Base-by-base conservation (phyloP, 2,888 invertebrate species). In the Acrobeloides nanus region DNA sequence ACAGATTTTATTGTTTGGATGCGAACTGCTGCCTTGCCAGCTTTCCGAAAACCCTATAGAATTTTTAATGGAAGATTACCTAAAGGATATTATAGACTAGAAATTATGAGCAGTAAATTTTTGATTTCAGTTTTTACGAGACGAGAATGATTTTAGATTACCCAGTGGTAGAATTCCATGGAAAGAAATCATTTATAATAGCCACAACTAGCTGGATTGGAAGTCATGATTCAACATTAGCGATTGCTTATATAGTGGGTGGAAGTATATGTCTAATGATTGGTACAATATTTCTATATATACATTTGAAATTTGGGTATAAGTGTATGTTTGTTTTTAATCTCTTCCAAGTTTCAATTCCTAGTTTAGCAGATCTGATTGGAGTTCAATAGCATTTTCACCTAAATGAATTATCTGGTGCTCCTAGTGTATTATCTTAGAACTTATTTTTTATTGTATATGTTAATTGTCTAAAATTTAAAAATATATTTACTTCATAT, bases 1-100 rank as follows among this genome's bases (percentile, higher is more conserved):
- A 95, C 95, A 76, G 95, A 95, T 76, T 81, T 99, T 25, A 97
- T 97, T 69, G 93, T 97, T 4, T 97, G 97, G 97, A 99, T 97
- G 97, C 82, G 97, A 54, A 93, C 93, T 0, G 92, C 97, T 0
- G 95, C 97, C 0, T 78, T 97, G 64, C 93, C 95, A 0, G 88
- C 85, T 32, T 97, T 97, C 78, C 82, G 92, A 54, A 97, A 97
- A 77, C 77, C 92, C 34, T 92, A 93, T 77, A 82, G 93, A 0
- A 82, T 86, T 46, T 90, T 84, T 75, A 76, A 75, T 17, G 79
- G 81, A 51, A 88, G 89, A 0, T 80, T 97, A 25, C 81, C 82
- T 10, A 80, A 80, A 56, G 95, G 80, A 32, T 57, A 55, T 3
- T 80, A 80, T 61, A 52, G 49, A 17, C 61, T 79, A 18, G 18